phyloP scores from a whole-genome alignment of 2,113 vertebrate species.

The Physeter macrocephalus region DNA sequence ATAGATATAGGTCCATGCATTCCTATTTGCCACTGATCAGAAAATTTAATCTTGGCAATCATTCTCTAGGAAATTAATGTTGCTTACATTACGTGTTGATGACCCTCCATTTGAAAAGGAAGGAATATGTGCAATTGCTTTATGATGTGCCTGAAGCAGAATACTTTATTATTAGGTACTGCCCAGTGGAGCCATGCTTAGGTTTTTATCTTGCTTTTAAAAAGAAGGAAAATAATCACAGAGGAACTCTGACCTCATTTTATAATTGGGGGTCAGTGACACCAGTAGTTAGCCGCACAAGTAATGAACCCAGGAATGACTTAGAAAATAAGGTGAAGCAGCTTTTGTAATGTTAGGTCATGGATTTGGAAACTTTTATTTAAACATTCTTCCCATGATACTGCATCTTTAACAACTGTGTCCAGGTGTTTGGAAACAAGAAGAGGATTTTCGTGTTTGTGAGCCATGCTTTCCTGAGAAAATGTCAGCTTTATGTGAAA shows the following conservation, averaged over 20 bases:
- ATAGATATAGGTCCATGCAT: neutral
- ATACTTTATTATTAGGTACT: neutral
- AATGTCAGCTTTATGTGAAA: neutral
- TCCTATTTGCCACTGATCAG: neutral
- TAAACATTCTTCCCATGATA: conserved; percentile 59
- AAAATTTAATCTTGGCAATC: neutral
- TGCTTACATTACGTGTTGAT: neutral
- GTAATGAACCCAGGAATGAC: conserved; percentile 66
- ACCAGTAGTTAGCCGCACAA: conserved; percentile 46
- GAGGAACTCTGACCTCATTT: conserved; percentile 48
- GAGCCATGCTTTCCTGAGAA: neutral
- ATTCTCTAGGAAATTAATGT: conserved; percentile 9
- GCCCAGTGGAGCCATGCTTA: neutral
- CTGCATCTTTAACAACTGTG: conserved; percentile 56
- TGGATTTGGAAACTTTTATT: conserved; percentile 69
- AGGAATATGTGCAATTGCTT: neutral
- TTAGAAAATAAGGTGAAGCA: conserved; percentile 69
- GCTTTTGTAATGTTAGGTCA: conserved; percentile 67
- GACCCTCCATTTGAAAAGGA: neutral
- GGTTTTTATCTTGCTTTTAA: conserved; percentile 1
- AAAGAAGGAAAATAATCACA: neutral
- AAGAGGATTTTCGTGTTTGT: conserved; percentile 32
- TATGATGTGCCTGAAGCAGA: neutral
- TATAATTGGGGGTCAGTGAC: conserved; percentile 66
- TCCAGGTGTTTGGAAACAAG: conserved; percentile 60